Evolutionary conservation across 2,797 vertebrate genomes (phyloP), one percentile per base, ranked within the genome.

Genomic region (Enteromius afrohamiltoni): DNA sequence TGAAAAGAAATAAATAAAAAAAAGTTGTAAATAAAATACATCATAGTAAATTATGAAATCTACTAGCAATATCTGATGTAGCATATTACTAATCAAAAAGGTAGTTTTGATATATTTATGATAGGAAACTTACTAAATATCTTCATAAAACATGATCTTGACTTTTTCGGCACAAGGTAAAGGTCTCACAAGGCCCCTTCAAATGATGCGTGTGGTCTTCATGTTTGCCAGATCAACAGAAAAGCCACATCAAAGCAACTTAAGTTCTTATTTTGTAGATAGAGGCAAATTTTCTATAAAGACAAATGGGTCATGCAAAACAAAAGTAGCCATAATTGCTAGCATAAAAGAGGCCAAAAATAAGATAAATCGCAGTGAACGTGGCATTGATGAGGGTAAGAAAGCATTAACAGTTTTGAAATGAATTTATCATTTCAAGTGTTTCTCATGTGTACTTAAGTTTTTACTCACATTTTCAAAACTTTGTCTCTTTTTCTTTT

Each of bases 311-410:
- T 40, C 53, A 60, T 10, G 74, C 21, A 76, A 60, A 76, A 58
- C 34, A 76, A 60, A 40, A 60, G 53, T 23, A 76, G 74, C 53
- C 74, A 60, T 60, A 76, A 76, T 76, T 42, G 74, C 53, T 6
- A 34, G 21, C 49, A 74, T 53, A 37, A 55, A 74, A 60, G 74
- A 10, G 53, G n/a, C 14, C 21, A 26, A 5, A 76, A 58, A 58
- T 40, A 26, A 76, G 74, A 40, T 42, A 58, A 58, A 26, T 58
- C 3, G 1, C 49, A 37, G 11, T 34, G 49, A 74, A 74, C 1
- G 7, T 58, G 53, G 14, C 51, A 58, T 76, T 60, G 40, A 76
- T 23, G 21, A 60, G 16, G 31, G 49, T 34, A 37, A 55, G 16
- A 70, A 26, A 0, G 17, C 6, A 16, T 73, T 26, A 73, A 6